Evolutionary conservation across 2,888 invertebrate species (phyloP), one percentile per base, ranked within the genome.

Genomic region (Trichopria drosophilae): DNA sequence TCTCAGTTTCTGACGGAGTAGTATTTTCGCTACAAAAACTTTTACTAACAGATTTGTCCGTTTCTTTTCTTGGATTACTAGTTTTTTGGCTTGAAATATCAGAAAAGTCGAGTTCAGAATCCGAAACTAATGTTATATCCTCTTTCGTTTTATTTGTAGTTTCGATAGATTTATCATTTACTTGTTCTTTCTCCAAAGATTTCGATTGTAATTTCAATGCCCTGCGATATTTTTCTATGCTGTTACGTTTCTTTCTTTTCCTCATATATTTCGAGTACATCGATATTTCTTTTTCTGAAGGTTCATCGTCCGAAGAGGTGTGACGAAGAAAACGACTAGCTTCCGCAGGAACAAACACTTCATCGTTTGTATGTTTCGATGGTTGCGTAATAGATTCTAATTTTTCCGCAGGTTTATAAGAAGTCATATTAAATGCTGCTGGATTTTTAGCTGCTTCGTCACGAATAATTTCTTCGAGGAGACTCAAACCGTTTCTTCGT

Each of bases 241-340:
- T 72, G 24, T 73, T 73, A 12, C 62, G 28, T 22, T 62, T 42
- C 5, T 47, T 31, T 36, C 68, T 62, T n/a, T 26, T 39, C 36
- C 43, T 63, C 54, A 62, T 72, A 37, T 73, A 72, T 40, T 59
- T 67, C 6, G 71, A 58, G 48, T 71, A 72, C 62, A 67, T 67
- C 2, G 72, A 72, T 20, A 66, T 49, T 6, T 63, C 58, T 6
- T n/a, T 22, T 24, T 53, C 51, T n/a, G n/a, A n/a, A n/a, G n/a
- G n/a, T n/a, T n/a, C n/a, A n/a, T n/a, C n/a, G n/a, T n/a, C n/a
- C n/a, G n/a, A n/a, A n/a, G n/a, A n/a, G n/a, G n/a, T n/a, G n/a
- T n/a, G n/a, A n/a, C n/a, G n/a, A n/a, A n/a, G n/a, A n/a, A n/a
- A n/a, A n/a, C n/a, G n/a, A n/a, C n/a, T n/a, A n/a, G n/a, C n/a